Evolutionary conservation across 2,888 invertebrate species (phyloP).

Genomic region (Callinectes sapidus): DNA sequence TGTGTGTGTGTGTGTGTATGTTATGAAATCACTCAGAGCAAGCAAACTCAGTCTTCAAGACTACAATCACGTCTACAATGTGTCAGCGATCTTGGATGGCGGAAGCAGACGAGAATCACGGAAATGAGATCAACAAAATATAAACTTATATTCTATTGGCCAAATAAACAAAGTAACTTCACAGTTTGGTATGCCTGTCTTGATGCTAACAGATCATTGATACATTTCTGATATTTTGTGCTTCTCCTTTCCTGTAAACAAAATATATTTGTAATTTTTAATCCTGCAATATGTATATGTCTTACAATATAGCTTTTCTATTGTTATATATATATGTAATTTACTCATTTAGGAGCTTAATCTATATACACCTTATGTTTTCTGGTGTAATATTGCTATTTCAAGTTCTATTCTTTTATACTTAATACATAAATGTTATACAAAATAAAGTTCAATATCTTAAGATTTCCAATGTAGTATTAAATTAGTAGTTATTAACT

Average conservation of each 20-base stretch:
- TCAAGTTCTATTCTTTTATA: not conserved
- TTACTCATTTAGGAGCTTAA: not conserved
- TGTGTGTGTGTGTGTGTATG: not conserved
- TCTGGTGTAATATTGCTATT: not conserved
- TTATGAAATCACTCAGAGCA: too few relatives aligned
- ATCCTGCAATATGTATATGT: not conserved
- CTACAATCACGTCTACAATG: not conserved
- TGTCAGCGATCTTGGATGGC: not conserved
- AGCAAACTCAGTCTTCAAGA: not conserved
- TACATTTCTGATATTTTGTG: constrained; percentile 29
- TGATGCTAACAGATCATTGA: not conserved
- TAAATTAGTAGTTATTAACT: constrained; percentile 2
- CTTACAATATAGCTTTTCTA: not conserved
- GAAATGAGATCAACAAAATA: not conserved
- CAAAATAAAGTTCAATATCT: not conserved
- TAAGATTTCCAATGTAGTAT: not conserved
- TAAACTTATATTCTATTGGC: not conserved
- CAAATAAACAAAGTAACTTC: not conserved
- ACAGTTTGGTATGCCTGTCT: not conserved
- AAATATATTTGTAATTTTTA: not conserved
- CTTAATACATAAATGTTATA: not conserved
- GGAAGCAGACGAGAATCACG: not conserved
- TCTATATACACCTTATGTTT: not conserved
- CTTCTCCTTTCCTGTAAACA: not conserved
- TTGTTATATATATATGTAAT: not conserved